Evolutionary conservation across 2,113 vertebrate species (phyloP), one percentile per base, ranked within the genome.

Genomic region (Triplophysa tibetana): DNA sequence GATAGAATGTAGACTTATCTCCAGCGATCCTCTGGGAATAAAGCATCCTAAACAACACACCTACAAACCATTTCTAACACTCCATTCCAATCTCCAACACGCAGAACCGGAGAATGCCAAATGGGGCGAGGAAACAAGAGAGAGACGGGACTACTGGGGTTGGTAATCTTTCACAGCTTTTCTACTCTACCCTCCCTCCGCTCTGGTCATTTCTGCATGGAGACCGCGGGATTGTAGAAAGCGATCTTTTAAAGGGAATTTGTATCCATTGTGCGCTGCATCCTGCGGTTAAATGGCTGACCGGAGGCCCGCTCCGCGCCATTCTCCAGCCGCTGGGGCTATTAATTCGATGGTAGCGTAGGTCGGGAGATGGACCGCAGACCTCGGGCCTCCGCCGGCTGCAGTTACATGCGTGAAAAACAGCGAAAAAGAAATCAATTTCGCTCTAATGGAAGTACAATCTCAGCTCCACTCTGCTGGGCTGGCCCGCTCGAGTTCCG

Each of bases 401-500:
- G 68, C 68, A 48, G 65, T 72, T 56, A 61, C 21, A 74, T 52
- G 73, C 64, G 61, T 78, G 67, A 83, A 17, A 33, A 70, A 76
- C 60, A 64, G 23, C 61, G 67, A 70, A 86, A 82, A 73, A 52
- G 45, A 79, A 79, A 85, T 81, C 56, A 41, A 83, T 79, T 79
- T 64, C n/a, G 12, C 41, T 43, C 66, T 75, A 77, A 82, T 75
- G 67, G 70, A 58, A 79, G 75, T 9, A 1, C 75, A 75, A 73
- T 80, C 77, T 78, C 50, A 26, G 61, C 76, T 65, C 76, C 52
- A 21, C 41, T 64, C 19, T 41, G 11, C 3, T 23, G 6, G 12
- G 50, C 50, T 0, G 4, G 4, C 3, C 8, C 1, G 66, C 23
- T 17, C 43, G 8, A 54, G 67, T 60, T 43, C 21, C 9, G 13